Base-by-base conservation (phyloP, 1,140 invertebrate genomes). In the Panulirus ornatus region DNA sequence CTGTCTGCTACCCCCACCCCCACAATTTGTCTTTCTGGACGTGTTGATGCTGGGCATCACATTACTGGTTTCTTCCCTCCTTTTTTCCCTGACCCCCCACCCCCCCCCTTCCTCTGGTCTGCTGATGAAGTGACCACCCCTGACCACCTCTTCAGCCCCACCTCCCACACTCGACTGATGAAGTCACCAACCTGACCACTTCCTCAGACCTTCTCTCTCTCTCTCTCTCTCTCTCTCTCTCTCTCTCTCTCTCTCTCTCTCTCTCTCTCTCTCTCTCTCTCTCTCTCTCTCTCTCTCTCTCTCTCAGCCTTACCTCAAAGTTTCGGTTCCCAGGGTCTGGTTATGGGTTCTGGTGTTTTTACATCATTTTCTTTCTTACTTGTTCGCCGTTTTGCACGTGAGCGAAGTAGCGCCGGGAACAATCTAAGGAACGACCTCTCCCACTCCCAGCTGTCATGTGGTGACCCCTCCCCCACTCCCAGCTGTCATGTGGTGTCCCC, bases 181-280 rank as follows among this genome's bases (percentile, higher is more conserved):
- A 54, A 8, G 8, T 54, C n/a, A n/a, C n/a, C n/a, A 2, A 8
- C 51, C 51, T 47, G 54, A 58, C 54, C 54, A 58, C 54, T 58
- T 58, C 54, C 54, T 22, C 54, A n/a, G n/a, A n/a, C 19, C 54
- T 19, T 22, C 19, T 1, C 54, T 1, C 19, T 14, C 54, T 22
- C 19, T 3, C 14, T 14, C 54, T 58, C 54, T 58, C 19, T 19
- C 54, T 22, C 16, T 22, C 54, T 58, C 70, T 19, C 70, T 71
- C 14, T 71, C 70, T 71, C 14, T 71, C 70, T 71, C 14, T 71
- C 70, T 71, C 14, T 71, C 70, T 71, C 70, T 71, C 14, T 71
- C 70, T 71, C 14, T 71, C 70, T 71, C 14, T 71, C 70, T 71
- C 14, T 30, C 70, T 30, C 14, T 71, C 70, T 71, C 14, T 71